Conservation (phyloP, 2,888 invertebrate genomes). For the Unio pictorum region DNA sequence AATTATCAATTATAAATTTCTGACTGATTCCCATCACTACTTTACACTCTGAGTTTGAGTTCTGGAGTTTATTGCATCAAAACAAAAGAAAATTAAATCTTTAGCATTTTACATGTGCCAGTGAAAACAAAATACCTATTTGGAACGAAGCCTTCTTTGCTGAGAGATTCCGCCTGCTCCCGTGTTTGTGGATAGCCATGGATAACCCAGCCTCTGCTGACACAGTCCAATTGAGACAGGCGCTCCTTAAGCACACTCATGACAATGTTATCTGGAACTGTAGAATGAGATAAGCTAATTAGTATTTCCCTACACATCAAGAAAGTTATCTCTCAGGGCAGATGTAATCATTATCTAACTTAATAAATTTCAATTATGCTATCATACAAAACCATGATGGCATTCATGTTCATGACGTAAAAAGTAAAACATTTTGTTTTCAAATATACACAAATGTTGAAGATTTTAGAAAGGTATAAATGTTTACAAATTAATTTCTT, state of each 20-base stretch:
- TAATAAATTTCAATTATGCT: too few species aligned
- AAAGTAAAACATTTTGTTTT: too few species aligned
- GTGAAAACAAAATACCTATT: slow-evolving; percentile 60
- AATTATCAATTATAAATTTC: too few species aligned
- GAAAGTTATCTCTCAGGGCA: too few species aligned
- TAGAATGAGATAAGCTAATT: neutral
- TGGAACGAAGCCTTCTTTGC: slow-evolving; percentile 65
- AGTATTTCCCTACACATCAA: too few species aligned
- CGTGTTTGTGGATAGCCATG: slow-evolving; percentile 68
- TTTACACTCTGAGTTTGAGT: neutral
- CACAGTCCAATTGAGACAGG: slow-evolving; percentile 68
- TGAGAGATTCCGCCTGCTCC: slow-evolving; percentile 70
- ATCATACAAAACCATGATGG: too few species aligned
- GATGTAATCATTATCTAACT: too few species aligned
- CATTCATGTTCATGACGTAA: too few species aligned
- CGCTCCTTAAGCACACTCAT: slow-evolving; percentile 66
- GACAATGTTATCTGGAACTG: slow-evolving; percentile 70
- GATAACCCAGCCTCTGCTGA: slow-evolving; percentile 71
- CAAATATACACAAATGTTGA: too few species aligned
- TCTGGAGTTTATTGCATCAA: neutral
- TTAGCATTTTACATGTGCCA: neutral
- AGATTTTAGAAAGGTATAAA: too few species aligned
- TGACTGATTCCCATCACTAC: too few species aligned
- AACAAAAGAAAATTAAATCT: neutral
- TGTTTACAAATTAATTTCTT: too few species aligned